A percentile compares a stretch with the other conserved stretches of the same genome.
Evolutionary conservation across 2,113 vertebrate species (phyloP).

Genomic region (Bungarus multicinctus): DNA sequence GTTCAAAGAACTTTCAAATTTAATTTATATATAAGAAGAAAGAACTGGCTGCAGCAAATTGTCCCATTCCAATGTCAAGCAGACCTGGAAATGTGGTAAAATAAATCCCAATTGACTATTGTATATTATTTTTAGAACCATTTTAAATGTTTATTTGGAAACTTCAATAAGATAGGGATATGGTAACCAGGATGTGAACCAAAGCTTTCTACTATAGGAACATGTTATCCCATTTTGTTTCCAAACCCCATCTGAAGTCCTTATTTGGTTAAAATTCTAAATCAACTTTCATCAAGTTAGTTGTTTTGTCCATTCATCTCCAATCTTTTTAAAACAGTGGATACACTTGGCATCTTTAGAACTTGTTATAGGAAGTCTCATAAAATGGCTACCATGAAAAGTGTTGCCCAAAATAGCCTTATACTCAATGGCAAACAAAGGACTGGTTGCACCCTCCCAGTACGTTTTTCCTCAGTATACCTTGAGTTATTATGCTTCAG

Average conservation of each 20-base stretch:
- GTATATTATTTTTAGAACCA: background rate
- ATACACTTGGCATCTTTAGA: background rate
- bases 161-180: background rate
- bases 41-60: background rate
- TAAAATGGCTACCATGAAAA: background rate
- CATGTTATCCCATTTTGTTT: background rate
- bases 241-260: background rate
- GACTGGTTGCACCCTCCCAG: background rate
- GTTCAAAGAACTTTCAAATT: slow-evolving; percentile 4
- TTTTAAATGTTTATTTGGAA: background rate
- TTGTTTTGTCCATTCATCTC: background rate
- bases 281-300: background rate
- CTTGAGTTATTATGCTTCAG: background rate
- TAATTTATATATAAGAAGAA: background rate
- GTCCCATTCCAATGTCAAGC: background rate
- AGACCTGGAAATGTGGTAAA: background rate
- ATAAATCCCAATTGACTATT: background rate
- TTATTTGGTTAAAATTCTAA: background rate
- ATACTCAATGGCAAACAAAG: background rate
- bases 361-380: background rate
- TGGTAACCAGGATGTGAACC: background rate
- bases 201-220: background rate
- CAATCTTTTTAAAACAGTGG: background rate
- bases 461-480: background rate
- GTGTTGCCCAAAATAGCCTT: background rate